Conservation (phyloP, 2,113 vertebrate species). For the Carlito syrichta region DNA sequence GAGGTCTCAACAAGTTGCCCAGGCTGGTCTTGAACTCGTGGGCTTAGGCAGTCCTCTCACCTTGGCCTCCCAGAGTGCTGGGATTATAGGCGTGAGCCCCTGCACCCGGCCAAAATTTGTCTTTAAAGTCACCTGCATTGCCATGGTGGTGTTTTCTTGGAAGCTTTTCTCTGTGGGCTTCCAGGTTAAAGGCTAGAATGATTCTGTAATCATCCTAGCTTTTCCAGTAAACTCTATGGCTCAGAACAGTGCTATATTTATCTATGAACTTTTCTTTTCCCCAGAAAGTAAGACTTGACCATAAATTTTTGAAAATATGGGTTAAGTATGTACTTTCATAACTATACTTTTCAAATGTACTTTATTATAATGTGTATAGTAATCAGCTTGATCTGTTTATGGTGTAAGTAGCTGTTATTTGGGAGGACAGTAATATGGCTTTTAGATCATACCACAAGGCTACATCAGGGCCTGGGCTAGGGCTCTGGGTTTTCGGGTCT, state of each 20-base stretch:
- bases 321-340: background rate
- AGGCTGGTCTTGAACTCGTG: no score
- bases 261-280: background rate
- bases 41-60: no score
- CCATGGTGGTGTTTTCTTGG: background rate
- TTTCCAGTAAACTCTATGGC: slow-evolving; percentile 19
- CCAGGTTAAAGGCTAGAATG: background rate
- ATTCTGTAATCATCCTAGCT: background rate
- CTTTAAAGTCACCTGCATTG: background rate
- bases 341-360: background rate
- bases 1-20: no score
- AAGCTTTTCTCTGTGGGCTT: background rate
- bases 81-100: no score
- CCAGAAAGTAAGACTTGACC: background rate
- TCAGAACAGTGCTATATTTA: background rate
- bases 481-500: slow-evolving; percentile 44
- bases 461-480: background rate
- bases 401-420: background rate
- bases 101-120: no score
- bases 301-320: slow-evolving; percentile 1
- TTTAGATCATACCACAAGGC: background rate
- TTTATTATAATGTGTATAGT: background rate
- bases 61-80: no score
- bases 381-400: slow-evolving; percentile 14
- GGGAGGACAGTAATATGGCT: background rate